Percentiles rank a stretch among this genome's conserved stretches.
These are phyloP conservation scores for Netelia inedita DNA, from an alignment of 2,888 invertebrate genomes.

Conservation along the genomic window DNA sequence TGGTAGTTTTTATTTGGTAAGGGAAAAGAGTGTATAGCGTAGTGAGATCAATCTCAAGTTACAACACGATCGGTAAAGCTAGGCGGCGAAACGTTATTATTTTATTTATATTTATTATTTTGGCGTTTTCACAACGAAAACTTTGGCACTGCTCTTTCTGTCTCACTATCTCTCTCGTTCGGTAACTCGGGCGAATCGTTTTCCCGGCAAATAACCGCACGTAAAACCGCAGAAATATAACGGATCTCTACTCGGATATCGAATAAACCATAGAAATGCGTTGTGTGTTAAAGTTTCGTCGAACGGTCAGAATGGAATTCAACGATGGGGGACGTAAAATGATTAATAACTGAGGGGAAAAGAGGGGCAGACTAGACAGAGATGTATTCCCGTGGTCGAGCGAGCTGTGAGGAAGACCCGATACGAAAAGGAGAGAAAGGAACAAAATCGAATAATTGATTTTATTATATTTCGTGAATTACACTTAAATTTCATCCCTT, in stretches of 20 bases:
- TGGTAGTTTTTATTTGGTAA: no score
- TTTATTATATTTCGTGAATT: neutral
- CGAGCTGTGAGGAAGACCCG: neutral
- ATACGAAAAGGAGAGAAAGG: neutral
- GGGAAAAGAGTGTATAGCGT: conserved; percentile 22
- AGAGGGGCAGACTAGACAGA: neutral
- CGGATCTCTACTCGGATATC: neutral
- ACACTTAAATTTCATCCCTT: no score
- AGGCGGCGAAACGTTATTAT: conserved; percentile 32
- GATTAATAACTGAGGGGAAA: neutral
- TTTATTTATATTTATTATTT: conserved; percentile 42
- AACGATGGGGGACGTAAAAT: neutral
- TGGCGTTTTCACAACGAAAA: conserved; percentile 29
- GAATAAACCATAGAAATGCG: neutral
- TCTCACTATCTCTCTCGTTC: neutral
- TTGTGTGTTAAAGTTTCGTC: no score
- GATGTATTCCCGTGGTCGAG: neutral
- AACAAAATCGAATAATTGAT: neutral
- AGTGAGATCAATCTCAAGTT: conserved; percentile 43
- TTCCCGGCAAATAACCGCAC: conserved; percentile 3
- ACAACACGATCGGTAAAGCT: conserved; percentile 49
- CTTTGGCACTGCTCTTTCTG: neutral
- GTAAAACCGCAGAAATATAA: conserved; percentile 5
- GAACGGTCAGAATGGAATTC: neutral
- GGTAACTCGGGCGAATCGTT: conserved; percentile 41